These are phyloP conservation scores for Leptura quadrifasciata DNA, from an alignment of 2,888 invertebrate genomes.

Conservation along the genomic window DNA sequence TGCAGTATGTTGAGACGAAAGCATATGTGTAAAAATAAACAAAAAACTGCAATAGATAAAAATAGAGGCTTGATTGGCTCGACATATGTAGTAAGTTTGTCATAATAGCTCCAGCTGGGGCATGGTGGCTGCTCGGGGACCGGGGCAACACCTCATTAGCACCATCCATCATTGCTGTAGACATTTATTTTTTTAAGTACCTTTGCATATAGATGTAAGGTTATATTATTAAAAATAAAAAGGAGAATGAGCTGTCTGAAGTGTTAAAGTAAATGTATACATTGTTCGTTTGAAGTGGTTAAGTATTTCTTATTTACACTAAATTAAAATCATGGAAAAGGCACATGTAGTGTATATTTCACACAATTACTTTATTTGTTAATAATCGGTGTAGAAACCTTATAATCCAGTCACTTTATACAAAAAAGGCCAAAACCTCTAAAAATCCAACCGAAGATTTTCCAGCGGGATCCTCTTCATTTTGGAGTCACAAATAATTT, in stretches of 20 bases:
- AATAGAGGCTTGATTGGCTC: slow-evolving; percentile 67
- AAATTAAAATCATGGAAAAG: background rate
- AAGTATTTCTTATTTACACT: slow-evolving; percentile 15
- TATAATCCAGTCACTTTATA: too few species aligned
- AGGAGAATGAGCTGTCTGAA: slow-evolving; percentile 31
- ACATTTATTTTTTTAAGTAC: slow-evolving; percentile 52
- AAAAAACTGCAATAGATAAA: slow-evolving; percentile 66
- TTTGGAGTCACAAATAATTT: too few species aligned
- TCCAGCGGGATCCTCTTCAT: too few species aligned
- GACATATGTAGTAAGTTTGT: slow-evolving; percentile 64
- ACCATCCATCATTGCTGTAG: slow-evolving; percentile 69
- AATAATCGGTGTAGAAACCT: background rate
- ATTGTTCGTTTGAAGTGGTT: slow-evolving; percentile 21
- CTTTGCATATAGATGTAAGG: slow-evolving; percentile 40
- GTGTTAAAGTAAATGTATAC: slow-evolving; percentile 36
- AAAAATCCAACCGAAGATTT: too few species aligned
- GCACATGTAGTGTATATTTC: background rate
- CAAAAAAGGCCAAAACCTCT: too few species aligned
- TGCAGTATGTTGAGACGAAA: slow-evolving; percentile 39
- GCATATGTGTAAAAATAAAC: slow-evolving; percentile 59
- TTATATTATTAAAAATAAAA: slow-evolving; percentile 37
- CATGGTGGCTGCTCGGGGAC: slow-evolving; percentile 51
- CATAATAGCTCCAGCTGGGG: slow-evolving; percentile 67
- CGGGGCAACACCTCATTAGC: slow-evolving; percentile 68
- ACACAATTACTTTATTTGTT: background rate